A percentile compares a stretch with the other conserved stretches of the same genome.
Conservation (phyloP, 2,113 vertebrate genomes). For the Megaceryle torquata region DNA sequence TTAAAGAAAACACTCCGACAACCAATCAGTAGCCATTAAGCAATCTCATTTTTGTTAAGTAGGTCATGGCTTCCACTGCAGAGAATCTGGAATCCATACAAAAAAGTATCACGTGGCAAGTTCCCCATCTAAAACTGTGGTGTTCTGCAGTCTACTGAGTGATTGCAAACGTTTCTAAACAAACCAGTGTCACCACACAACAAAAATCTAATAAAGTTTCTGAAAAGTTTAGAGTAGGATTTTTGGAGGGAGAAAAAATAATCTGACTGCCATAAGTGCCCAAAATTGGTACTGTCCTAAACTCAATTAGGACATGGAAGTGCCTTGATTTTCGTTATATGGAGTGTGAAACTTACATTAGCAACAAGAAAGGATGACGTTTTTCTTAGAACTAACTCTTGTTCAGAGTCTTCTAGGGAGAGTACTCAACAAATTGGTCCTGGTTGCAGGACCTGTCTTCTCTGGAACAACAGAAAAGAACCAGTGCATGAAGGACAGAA, state of each 20-base stretch:
- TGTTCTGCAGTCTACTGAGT: not conserved
- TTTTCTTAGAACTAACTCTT: not conserved
- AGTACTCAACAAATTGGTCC: not conserved
- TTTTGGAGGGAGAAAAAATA: not conserved
- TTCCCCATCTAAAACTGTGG: not conserved
- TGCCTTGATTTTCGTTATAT: not conserved
- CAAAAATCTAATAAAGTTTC: not conserved
- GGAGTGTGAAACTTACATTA: not conserved
- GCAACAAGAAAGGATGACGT: not conserved
- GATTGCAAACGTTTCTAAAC: not conserved
- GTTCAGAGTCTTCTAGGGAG: not conserved
- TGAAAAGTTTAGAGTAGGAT: not conserved
- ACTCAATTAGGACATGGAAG: not conserved
- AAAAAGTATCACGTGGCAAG: not conserved
- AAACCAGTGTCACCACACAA: not conserved
- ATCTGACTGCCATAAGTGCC: not conserved
- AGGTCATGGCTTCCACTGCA: not conserved
- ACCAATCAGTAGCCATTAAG: slow-evolving; percentile 1
- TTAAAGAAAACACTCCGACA: slow-evolving; percentile 21
- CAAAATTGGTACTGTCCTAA: not conserved
- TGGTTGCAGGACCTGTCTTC: not conserved
- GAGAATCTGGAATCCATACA: not conserved
- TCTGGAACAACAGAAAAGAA: not conserved
- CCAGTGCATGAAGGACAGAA: not conserved
- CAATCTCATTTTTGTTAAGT: not conserved